A percentile compares a stretch with the other conserved stretches of the same genome.
Conservation (phyloP, 2,888 invertebrate species). For the Eristalis pertinax region DNA sequence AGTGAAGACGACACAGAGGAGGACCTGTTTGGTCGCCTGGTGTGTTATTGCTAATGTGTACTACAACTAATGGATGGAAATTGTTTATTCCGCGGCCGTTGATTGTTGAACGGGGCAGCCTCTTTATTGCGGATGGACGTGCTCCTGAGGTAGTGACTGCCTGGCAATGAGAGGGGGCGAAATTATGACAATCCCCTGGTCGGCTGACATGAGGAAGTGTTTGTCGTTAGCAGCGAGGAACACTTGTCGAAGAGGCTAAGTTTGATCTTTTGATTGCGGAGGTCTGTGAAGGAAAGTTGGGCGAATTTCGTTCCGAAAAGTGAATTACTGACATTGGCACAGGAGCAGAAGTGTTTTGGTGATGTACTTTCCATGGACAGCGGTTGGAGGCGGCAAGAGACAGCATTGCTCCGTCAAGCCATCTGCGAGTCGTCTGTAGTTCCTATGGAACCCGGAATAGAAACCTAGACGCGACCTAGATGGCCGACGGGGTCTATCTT, state of each 20-base stretch:
- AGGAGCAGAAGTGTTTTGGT: too few relatives aligned
- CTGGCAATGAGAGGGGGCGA: neutral
- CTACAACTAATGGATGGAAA: constrained; percentile 32
- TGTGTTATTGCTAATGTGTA: constrained; percentile 30
- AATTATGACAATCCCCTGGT: neutral
- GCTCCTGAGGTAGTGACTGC: constrained; percentile 7
- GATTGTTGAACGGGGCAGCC: neutral
- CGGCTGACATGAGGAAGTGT: neutral
- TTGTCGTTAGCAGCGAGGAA: neutral
- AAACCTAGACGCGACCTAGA: too few relatives aligned
- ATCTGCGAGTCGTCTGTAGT: too few relatives aligned
- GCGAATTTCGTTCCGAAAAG: neutral
- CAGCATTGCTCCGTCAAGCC: too few relatives aligned
- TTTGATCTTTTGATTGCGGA: neutral
- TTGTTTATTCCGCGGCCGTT: constrained; percentile 6
- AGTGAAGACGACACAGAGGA: neutral
- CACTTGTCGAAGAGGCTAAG: neutral
- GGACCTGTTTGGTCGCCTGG: constrained; percentile 22
- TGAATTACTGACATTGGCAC: too few relatives aligned
- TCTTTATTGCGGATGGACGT: constrained; percentile 1
- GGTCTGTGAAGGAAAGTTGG: neutral
- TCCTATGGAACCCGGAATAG: too few relatives aligned
- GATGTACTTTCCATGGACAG: too few relatives aligned
- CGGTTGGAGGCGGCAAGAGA: too few relatives aligned
- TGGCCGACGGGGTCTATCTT: too few relatives aligned